Evolutionary conservation across 2,888 invertebrate species (phyloP).

Genomic region (Papilio demoleus): DNA sequence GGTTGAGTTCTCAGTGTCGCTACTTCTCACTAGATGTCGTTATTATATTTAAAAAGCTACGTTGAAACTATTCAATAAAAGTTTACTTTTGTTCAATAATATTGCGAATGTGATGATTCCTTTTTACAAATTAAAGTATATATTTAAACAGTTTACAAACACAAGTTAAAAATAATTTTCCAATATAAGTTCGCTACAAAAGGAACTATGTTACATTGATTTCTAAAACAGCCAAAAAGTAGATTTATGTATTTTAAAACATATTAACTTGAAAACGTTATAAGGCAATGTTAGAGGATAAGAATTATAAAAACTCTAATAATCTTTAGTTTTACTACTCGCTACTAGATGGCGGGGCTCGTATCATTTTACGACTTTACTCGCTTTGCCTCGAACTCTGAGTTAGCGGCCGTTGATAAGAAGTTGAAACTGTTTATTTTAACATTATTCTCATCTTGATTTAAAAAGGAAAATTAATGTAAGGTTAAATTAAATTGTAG

Average conservation of each 20-base stretch:
- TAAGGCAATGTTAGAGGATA: too few relatives aligned
- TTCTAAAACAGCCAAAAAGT: neutral
- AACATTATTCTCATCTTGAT: neutral
- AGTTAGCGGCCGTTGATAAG: neutral
- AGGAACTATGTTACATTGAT: neutral
- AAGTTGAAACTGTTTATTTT: neutral
- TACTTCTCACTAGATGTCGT: conserved; percentile 45
- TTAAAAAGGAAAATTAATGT: neutral
- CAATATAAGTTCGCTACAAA: neutral
- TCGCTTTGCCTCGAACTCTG: neutral
- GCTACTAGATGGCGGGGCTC: conserved; percentile 62
- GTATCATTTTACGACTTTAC: conserved; percentile 33
- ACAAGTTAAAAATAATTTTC: neutral
- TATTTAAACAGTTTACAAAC: neutral
- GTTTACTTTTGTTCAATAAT: too few relatives aligned
- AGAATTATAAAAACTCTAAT: too few relatives aligned
- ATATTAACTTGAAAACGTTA: too few relatives aligned
- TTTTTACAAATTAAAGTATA: neutral
- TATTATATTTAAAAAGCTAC: neutral
- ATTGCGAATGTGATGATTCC: neutral
- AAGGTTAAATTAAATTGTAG: too few relatives aligned
- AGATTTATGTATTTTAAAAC: neutral
- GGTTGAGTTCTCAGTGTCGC: conserved; percentile 38
- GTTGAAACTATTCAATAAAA: neutral
- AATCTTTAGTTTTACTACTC: conserved; percentile 57